Evolutionary conservation across 2,888 invertebrate genomes (phyloP).

Genomic region (Eudasyphora cyanicolor): DNA sequence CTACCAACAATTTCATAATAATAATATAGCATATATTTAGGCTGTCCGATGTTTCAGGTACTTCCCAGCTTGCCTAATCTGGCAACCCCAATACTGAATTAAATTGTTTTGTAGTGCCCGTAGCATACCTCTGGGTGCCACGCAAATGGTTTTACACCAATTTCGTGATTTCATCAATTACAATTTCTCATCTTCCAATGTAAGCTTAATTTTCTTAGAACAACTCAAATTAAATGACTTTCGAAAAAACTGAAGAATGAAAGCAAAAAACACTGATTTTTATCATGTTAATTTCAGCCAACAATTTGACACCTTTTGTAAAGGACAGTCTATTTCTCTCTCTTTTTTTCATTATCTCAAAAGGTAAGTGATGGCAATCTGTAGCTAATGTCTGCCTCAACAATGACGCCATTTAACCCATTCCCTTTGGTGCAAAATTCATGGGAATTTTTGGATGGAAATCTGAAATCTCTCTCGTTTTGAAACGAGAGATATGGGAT

Average conservation of each 20-base stretch:
- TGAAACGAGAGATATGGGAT: background rate
- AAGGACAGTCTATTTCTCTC: background rate
- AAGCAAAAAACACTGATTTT: background rate
- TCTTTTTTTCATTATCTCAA: constrained; percentile 29
- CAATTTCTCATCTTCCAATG: background rate
- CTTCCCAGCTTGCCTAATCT: too few species aligned
- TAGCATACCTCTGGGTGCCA: background rate
- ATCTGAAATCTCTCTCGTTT: background rate
- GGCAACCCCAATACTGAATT: too few species aligned
- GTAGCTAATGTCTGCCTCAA: constrained; percentile 2
- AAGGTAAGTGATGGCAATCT: constrained; percentile 28
- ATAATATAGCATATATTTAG: too few species aligned
- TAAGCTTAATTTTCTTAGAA: background rate
- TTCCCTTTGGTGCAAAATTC: too few species aligned
- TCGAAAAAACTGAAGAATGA: background rate
- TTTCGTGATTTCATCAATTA: background rate
- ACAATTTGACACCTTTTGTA: constrained; percentile 39
- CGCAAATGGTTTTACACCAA: background rate
- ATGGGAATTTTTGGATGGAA: background rate
- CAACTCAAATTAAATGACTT: background rate
- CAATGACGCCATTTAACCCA: background rate
- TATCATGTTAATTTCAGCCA: constrained; percentile 42
- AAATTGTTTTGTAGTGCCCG: too few species aligned
- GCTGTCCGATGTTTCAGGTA: too few species aligned
- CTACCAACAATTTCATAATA: too few species aligned